These are phyloP conservation scores for Pogonophryne albipinna DNA, from an alignment of 2,797 vertebrate genomes.

Conservation along the genomic window DNA sequence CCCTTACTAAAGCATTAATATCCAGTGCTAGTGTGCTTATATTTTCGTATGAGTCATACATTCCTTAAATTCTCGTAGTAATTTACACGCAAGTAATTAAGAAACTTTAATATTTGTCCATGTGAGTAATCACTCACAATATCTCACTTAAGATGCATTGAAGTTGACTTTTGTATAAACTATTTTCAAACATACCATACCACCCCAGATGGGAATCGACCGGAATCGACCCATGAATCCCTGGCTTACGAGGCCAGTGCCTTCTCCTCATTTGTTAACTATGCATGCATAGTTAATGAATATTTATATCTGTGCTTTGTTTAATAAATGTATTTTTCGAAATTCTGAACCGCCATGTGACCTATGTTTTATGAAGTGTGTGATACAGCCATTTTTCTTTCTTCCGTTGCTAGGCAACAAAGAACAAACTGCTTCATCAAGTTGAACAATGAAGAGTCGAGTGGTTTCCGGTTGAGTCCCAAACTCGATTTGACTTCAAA, in stretches of 20 bases:
- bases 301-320: accelerated
- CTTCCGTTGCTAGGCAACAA: slow-evolving; percentile 69
- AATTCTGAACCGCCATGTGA: too few relatives aligned
- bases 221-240: slow-evolving; percentile 78
- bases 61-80: too few relatives aligned
- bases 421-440: neutral
- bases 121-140: too few relatives aligned
- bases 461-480: neutral
- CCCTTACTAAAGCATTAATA: neutral
- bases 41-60: too few relatives aligned
- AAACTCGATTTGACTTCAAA: slow-evolving; percentile 8
- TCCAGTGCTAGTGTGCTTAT: neutral
- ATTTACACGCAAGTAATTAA: too few relatives aligned
- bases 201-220: slow-evolving; percentile 76
- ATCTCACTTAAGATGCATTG: too few relatives aligned
- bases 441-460: accelerated
- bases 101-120: too few relatives aligned
- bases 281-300: too few relatives aligned
- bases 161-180: too few relatives aligned
- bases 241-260: slow-evolving; percentile 78
- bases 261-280: slow-evolving; percentile 56
- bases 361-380: too few relatives aligned
- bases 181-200: neutral
- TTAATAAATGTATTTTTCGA: neutral
- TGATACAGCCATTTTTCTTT: accelerated